These are phyloP conservation scores for Ecdyonurus torrentis DNA, from an alignment of 2,888 invertebrate genomes.

Conservation along the genomic window DNA sequence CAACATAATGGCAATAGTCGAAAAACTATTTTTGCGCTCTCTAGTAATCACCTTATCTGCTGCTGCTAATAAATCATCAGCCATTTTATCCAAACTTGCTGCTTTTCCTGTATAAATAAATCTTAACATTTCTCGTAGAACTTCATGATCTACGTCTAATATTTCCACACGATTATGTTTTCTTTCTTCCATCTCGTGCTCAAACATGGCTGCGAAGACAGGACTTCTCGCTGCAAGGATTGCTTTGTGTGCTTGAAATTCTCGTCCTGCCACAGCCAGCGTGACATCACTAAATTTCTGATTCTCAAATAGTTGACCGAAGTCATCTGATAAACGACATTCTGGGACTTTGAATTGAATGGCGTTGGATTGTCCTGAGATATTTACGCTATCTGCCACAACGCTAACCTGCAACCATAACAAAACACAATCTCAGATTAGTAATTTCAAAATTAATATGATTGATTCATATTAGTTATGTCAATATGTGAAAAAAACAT, in stretches of 20 bases:
- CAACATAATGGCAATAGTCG: no score
- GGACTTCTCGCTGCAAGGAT: slow-evolving; percentile 92
- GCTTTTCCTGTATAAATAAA: slow-evolving; percentile 98
- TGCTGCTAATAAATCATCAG: slow-evolving; percentile 92
- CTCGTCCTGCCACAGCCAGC: slow-evolving; percentile 75
- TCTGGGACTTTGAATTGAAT: slow-evolving; percentile 95
- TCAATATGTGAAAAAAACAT: no score
- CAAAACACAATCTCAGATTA: no score
- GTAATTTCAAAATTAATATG: no score
- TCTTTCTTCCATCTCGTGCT: slow-evolving; percentile 97
- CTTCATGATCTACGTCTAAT: slow-evolving; percentile 96
- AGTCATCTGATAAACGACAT: slow-evolving; percentile 85
- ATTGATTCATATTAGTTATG: no score
- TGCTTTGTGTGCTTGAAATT: slow-evolving; percentile 94
- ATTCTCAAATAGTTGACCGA: slow-evolving; percentile 89
- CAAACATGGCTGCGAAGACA: slow-evolving; percentile 99
- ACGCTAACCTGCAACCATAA: slow-evolving; percentile 86
- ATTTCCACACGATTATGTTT: slow-evolving; percentile 93
- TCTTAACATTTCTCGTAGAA: slow-evolving; percentile 89
- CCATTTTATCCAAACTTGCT: slow-evolving; percentile 94
- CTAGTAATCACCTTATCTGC: slow-evolving; percentile 71
- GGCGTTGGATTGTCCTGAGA: slow-evolving; percentile 96
- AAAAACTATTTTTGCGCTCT: no score
- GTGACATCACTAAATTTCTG: slow-evolving; percentile 97
- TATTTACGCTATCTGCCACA: slow-evolving; percentile 97